phyloP scores from a whole-genome alignment of 2,888 invertebrate species.

The Drosophila lacicola region DNA sequence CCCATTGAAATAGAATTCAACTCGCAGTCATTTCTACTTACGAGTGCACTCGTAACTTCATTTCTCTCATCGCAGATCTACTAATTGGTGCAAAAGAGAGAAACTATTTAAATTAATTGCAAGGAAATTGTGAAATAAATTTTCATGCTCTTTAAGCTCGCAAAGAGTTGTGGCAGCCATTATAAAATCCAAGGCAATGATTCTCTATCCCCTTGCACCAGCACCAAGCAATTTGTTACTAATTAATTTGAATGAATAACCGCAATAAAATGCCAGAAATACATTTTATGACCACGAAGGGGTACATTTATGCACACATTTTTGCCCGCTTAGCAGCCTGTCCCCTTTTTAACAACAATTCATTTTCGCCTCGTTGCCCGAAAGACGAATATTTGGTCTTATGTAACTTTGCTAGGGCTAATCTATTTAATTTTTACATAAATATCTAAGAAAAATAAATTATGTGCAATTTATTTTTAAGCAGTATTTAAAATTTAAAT shows the following conservation, averaged over 20 bases:
- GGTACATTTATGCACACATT: constrained; percentile 28
- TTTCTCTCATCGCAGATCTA: not conserved
- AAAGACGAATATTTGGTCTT: not conserved
- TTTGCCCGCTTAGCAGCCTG: not conserved
- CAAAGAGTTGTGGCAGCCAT: constrained; percentile 15
- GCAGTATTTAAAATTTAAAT: too few species aligned
- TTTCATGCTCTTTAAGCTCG: constrained; percentile 5
- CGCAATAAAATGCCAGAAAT: constrained; percentile 56
- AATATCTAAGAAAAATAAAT: not conserved
- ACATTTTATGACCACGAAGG: constrained; percentile 57
- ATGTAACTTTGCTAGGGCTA: constrained; percentile 2
- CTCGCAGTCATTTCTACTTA: not conserved
- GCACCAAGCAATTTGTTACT: constrained; percentile 30
- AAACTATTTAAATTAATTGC: constrained; percentile 20
- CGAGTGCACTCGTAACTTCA: not conserved
- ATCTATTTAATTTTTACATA: not conserved
- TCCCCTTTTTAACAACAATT: constrained; percentile 23
- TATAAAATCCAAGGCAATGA: constrained; percentile 21
- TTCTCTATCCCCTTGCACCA: constrained; percentile 10
- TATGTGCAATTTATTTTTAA: too few species aligned
- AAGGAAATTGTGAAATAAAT: not conserved
- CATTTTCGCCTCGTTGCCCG: constrained; percentile 31
- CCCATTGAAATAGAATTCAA: not conserved
- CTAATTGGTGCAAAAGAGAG: not conserved
- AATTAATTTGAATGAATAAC: constrained; percentile 70